These are phyloP conservation scores for Dynastes hyllus DNA, from an alignment of 2,888 invertebrate species.

Conservation along the genomic window DNA sequence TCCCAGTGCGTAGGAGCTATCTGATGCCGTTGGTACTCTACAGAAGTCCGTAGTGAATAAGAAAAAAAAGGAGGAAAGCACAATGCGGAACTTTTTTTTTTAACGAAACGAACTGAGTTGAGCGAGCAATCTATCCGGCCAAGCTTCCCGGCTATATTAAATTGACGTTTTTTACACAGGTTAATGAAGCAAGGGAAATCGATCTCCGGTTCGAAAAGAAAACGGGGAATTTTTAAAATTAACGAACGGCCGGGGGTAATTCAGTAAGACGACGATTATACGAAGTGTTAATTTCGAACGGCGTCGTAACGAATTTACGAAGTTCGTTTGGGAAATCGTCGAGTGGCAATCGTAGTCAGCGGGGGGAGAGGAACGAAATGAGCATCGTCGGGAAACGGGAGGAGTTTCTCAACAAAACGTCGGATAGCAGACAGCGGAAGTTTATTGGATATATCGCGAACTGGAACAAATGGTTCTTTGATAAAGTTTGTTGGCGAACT, in stretches of 20 bases:
- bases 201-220: neutral
- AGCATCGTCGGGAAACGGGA: neutral
- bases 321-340: conserved; percentile 4
- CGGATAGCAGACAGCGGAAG: conserved; percentile 1
- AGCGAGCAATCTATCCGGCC: neutral
- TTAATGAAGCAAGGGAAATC: neutral
- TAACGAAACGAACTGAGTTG: neutral
- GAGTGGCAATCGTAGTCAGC: neutral
- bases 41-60: neutral
- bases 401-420: conserved; percentile 1
- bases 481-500: conserved; percentile 22
- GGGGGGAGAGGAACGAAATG: neutral
- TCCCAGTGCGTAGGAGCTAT: neutral
- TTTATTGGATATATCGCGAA: conserved; percentile 29
- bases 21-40: neutral
- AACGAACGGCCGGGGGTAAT: neutral
- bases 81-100: conserved; percentile 16
- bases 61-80: neutral
- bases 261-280: conserved; percentile 9
- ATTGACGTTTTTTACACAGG: conserved; percentile 16
- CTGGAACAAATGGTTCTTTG: conserved; percentile 24
- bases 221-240: conserved; percentile 7
- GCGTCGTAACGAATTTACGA: conserved; percentile 19
- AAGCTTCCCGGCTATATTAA: conserved; percentile 8
- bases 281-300: conserved; percentile 28